Evolutionary conservation across 2,797 vertebrate genomes (phyloP), one percentile per base, ranked within the genome.

Genomic region (Ptychobarbus kaznakovi): DNA sequence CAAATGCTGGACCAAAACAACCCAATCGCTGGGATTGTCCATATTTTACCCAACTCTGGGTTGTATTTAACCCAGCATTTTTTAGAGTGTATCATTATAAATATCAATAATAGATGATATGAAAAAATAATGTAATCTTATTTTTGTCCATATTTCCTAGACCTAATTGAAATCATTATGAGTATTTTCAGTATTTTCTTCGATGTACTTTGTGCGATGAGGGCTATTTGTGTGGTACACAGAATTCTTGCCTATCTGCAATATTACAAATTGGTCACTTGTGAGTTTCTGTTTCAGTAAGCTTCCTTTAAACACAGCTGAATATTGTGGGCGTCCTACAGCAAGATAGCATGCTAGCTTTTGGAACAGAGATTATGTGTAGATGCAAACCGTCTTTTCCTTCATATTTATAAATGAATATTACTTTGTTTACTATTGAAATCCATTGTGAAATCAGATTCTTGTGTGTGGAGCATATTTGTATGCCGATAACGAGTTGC

Each of bases 371-470:
- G 28, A 20, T 13, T 10, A 16, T 61, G 16, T 46, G 28, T n/a
- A 73, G 81, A 72, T 10, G 13, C 42, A 65, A 22, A 13, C 20
- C n/a, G 20, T 53, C 7, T 58, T 87, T 76, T 72, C 68, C 82
- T 40, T 51, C 61, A 66, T 53, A 35, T 75, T 28, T 40, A 66
- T 70, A 80, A 53, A 88, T 56, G 13, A 68, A 40, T 40, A 58
- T 53, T 10, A 56, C 18, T 38, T 44, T 44, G 10, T 72, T 25
- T 13, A 74, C 58, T 11, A 28, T 18, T 80, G 44, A 69, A 10
- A 53, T 81, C 46, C 61, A 68, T 68, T 22, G 20, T 49, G 25
- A 80, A 46, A n/a, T 51, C 18, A 68, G 78, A 8, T 49, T 66
- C 11, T 53, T 2, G 7, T 25, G 53, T 8, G 13, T 80, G 6